phyloP scores from a whole-genome alignment of 1,140 invertebrate species.

The Cylas formicarius region DNA sequence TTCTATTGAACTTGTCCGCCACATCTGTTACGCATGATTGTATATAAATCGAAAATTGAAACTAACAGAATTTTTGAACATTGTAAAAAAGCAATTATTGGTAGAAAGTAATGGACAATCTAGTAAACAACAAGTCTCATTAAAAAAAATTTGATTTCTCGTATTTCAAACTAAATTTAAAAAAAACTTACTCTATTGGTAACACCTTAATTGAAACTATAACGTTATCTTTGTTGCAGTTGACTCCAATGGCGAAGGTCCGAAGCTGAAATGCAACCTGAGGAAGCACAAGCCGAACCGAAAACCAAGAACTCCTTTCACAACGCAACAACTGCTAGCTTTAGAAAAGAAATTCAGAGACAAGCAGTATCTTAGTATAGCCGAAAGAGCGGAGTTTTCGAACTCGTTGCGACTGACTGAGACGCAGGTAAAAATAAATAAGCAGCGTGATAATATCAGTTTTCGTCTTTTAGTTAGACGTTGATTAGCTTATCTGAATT shows the following conservation, averaged over 20 bases:
- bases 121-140: too few relatives aligned
- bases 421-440: constrained; percentile 64
- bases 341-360: constrained; percentile 94
- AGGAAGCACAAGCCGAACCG: constrained; percentile 78
- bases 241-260: constrained; percentile 61
- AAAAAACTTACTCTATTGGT: neutral
- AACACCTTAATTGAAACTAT: neutral
- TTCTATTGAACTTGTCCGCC: too few relatives aligned
- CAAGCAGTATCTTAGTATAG: constrained; percentile 94
- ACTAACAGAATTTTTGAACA: too few relatives aligned
- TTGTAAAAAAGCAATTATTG: too few relatives aligned
- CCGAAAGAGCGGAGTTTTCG: constrained; percentile 94
- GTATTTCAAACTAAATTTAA: neutral
- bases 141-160: neutral
- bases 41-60: too few relatives aligned
- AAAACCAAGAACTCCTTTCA: constrained; percentile 96
- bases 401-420: constrained; percentile 89
- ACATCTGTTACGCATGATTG: too few relatives aligned
- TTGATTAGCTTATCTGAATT: too few relatives aligned
- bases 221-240: constrained; percentile 41
- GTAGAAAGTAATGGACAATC: too few relatives aligned
- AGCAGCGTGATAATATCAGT: neutral
- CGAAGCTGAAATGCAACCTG: constrained; percentile 84
- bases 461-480: too few relatives aligned
- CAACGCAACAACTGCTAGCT: constrained; percentile 87